Evolutionary conservation across 2,888 invertebrate species (phyloP).

Genomic region (Metellina segmentata): DNA sequence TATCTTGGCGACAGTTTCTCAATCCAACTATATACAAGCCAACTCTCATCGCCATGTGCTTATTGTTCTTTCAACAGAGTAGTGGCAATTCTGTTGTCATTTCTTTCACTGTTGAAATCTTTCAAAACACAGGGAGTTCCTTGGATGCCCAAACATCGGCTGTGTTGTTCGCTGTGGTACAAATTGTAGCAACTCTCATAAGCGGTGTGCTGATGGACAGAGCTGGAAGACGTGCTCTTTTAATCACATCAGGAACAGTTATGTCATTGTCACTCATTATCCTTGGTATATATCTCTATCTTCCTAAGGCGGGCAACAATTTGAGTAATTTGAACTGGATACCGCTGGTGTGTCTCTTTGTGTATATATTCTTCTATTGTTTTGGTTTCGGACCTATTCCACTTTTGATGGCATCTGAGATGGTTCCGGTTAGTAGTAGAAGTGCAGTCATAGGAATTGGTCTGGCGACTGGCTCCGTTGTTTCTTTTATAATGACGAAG

Average conservation of each 20-base stretch:
- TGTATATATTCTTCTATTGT: conserved; percentile 81
- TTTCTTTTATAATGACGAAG: conserved; percentile 73
- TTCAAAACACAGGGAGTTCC: conserved; percentile 80
- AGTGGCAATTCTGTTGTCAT: conserved; percentile 82
- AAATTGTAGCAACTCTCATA: conserved; percentile 80
- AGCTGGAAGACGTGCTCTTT: conserved; percentile 80
- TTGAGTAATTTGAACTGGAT: conserved; percentile 78
- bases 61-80: conserved; percentile 81
- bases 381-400: conserved; percentile 82
- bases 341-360: conserved; percentile 80
- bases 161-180: conserved; percentile 80
- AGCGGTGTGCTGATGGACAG: conserved; percentile 81
- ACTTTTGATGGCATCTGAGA: conserved; percentile 81
- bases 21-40: conserved; percentile 80
- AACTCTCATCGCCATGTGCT: conserved; percentile 79
- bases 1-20: background rate
- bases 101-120: conserved; percentile 81
- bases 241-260: conserved; percentile 80
- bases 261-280: conserved; percentile 79
- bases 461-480: conserved; percentile 69
- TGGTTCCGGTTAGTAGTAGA: conserved; percentile 83
- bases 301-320: background rate
- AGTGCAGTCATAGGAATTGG: conserved; percentile 71
- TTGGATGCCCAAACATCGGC: conserved; percentile 78
- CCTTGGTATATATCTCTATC: conserved; percentile 79